These are phyloP conservation scores for Hemichromis elongatus DNA, from an alignment of 2,113 vertebrate species.

Conservation along the genomic window DNA sequence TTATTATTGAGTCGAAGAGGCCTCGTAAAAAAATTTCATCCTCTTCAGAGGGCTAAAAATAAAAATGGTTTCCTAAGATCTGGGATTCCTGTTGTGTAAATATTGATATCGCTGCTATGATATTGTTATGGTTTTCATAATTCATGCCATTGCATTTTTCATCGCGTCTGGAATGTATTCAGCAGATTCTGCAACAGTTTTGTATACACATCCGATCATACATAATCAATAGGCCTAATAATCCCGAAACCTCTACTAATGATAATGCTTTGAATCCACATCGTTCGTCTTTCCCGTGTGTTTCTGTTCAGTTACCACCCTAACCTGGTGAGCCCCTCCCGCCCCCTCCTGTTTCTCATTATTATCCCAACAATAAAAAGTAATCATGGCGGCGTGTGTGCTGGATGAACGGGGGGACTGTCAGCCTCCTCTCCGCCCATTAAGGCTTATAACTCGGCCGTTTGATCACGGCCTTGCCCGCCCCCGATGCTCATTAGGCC, in stretches of 20 bases:
- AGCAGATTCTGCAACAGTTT: background rate
- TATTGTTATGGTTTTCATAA: constrained; percentile 62
- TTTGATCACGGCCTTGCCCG: constrained; percentile 62
- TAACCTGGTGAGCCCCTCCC: accelerated
- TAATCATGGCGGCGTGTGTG: background rate
- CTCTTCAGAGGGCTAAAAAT: background rate
- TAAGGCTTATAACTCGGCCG: constrained; percentile 41
- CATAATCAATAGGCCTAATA: background rate
- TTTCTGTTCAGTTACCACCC: background rate
- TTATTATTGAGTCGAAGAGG: background rate
- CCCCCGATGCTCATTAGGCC: constrained; percentile 64
- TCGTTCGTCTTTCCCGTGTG: background rate
- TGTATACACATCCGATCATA: background rate
- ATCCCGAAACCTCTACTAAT: background rate
- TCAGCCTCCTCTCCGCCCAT: constrained; percentile 30
- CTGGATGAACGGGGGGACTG: background rate
- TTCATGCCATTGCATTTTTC: constrained; percentile 65
- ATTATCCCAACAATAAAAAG: background rate
- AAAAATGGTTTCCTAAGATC: constrained; percentile 30
- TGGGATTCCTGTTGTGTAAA: constrained; percentile 51
- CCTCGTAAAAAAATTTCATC: background rate
- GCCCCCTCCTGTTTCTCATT: background rate
- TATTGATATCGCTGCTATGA: constrained; percentile 55
- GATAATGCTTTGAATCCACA: background rate
- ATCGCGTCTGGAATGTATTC: constrained; percentile 20